Conservation (phyloP, 2,113 vertebrate species). For the Jaculus jaculus region DNA sequence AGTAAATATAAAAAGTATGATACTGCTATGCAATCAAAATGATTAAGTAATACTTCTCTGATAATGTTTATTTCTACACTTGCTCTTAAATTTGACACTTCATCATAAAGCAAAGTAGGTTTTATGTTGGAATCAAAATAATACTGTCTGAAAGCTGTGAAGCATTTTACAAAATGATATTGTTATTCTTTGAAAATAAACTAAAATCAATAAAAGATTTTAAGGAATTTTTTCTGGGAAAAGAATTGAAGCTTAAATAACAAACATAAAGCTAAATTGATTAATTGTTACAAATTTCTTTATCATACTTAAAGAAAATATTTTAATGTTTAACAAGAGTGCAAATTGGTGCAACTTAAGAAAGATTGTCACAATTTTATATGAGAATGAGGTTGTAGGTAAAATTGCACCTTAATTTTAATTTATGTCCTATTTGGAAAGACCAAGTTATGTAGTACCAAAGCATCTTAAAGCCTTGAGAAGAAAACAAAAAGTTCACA, state of each 20-base stretch:
- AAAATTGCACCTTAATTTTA: constrained; percentile 14
- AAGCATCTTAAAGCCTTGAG: not conserved
- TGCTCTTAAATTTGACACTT: constrained; percentile 63
- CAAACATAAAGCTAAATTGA: constrained; percentile 10
- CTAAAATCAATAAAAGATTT: not conserved
- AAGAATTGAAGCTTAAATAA: not conserved
- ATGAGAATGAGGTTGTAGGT: constrained; percentile 36
- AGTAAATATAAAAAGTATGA: constrained; percentile 55
- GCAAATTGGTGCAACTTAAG: not conserved
- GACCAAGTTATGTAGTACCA: not conserved
- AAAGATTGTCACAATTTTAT: constrained; percentile 26
- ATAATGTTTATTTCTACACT: constrained; percentile 67
- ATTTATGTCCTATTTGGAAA: constrained; percentile 12
- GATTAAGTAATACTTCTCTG: constrained; percentile 67
- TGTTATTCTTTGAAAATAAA: constrained; percentile 24
- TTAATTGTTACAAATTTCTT: not conserved
- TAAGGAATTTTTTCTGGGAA: not conserved
- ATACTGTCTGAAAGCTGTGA: constrained; percentile 52
- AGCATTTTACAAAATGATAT: not conserved
- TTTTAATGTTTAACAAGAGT: not conserved
- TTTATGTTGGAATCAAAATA: constrained; percentile 57
- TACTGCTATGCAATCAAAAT: constrained; percentile 52
- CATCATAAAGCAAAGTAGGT: constrained; percentile 71
- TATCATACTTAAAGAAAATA: not conserved
- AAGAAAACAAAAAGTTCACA: not conserved